Conservation (phyloP, 2,888 invertebrate species). For the Unio delphinus region DNA sequence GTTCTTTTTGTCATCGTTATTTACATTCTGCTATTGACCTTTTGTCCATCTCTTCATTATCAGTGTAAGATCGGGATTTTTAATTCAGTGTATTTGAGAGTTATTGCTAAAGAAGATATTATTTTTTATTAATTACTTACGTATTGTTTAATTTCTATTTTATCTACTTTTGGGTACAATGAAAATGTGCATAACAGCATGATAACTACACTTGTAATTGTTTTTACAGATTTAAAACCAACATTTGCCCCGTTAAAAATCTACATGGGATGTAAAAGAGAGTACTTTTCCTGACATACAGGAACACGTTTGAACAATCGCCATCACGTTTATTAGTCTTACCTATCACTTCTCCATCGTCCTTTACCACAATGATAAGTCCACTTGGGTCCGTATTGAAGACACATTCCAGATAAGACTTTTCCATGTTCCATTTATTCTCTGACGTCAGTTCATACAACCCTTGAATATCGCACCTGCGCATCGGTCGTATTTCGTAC, state of each 20-base stretch:
- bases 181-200: too few relatives aligned
- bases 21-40: too few relatives aligned
- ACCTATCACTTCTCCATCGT: conserved; percentile 48
- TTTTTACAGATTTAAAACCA: too few relatives aligned
- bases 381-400: conserved; percentile 51
- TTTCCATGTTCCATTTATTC: conserved; percentile 51
- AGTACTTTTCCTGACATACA: neutral
- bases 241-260: neutral
- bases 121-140: too few relatives aligned
- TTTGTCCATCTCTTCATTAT: too few relatives aligned
- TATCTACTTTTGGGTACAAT: too few relatives aligned
- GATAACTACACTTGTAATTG: too few relatives aligned
- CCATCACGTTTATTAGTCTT: neutral
- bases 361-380: conserved; percentile 41
- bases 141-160: too few relatives aligned
- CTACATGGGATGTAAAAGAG: neutral
- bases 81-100: too few relatives aligned
- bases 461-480: conserved; percentile 39
- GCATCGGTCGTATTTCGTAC: conserved; percentile 45
- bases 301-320: neutral
- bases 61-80: too few relatives aligned
- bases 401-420: conserved; percentile 43
- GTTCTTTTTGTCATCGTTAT: too few relatives aligned
- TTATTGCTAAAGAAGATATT: too few relatives aligned
- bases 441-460: conserved; percentile 38